Conservation (phyloP, 2,888 invertebrate species). For the Heliconius erato region DNA sequence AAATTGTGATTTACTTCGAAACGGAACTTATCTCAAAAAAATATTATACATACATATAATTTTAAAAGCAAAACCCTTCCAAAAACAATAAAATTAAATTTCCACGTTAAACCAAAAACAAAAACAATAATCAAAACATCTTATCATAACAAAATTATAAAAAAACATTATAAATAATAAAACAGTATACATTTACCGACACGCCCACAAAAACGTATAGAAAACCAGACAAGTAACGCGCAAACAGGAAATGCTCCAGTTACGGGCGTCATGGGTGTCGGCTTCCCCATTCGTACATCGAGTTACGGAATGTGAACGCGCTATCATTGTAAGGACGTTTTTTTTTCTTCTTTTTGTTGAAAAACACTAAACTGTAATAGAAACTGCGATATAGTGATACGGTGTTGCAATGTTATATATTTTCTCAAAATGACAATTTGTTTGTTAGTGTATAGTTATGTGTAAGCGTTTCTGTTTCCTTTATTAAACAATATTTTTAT, state of each 20-base stretch:
- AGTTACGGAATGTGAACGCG: slow-evolving; percentile 47
- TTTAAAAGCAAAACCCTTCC: no score
- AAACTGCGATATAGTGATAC: not conserved
- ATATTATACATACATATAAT: no score
- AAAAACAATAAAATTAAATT: no score
- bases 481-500: no score
- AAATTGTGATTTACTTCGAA: no score
- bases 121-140: not conserved
- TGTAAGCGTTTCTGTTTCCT: no score
- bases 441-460: no score
- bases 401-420: not conserved
- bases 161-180: not conserved
- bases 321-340: slow-evolving; percentile 43
- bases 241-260: slow-evolving; percentile 49
- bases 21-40: no score
- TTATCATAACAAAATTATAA: not conserved
- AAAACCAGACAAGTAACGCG: slow-evolving; percentile 30
- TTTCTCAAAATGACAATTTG: not conserved
- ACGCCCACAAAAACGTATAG: slow-evolving; percentile 19
- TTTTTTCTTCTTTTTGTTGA: slow-evolving; percentile 20
- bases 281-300: slow-evolving; percentile 45
- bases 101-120: no score
- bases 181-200: not conserved
- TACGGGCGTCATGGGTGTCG: slow-evolving; percentile 50
- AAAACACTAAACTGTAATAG: slow-evolving; percentile 24